phyloP scores from a whole-genome alignment of 2,797 vertebrate genomes.

The Tangara arthus region DNA sequence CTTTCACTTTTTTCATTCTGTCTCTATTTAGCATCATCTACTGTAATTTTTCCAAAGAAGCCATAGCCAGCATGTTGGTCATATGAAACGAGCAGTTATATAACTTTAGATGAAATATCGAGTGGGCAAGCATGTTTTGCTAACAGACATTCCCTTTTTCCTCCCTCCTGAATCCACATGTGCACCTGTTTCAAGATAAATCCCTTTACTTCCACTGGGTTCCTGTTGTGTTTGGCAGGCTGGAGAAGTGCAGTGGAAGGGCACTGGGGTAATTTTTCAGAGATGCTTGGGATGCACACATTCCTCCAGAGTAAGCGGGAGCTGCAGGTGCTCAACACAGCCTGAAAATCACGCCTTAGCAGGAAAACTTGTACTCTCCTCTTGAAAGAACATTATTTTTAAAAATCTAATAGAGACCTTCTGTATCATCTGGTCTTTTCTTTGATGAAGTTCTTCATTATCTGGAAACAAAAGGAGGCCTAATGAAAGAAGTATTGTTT shows the following conservation, averaged over 20 bases:
- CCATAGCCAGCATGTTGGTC: neutral
- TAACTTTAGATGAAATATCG: neutral
- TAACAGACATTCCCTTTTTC: neutral
- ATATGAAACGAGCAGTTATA: neutral
- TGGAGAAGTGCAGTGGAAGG: neutral
- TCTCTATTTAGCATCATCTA: neutral
- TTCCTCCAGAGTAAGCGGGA: neutral
- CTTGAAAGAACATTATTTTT: neutral
- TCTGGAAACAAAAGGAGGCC: neutral
- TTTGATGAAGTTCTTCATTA: neutral
- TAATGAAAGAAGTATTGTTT: neutral
- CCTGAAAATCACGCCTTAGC: neutral
- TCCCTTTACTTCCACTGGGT: neutral
- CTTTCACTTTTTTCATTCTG: neutral
- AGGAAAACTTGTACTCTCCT: neutral
- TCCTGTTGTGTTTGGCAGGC: neutral
- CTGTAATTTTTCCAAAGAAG: neutral
- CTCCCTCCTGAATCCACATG: neutral
- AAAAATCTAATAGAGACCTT: neutral
- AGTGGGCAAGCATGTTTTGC: neutral
- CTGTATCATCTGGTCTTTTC: neutral
- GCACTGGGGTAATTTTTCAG: neutral
- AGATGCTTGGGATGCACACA: neutral
- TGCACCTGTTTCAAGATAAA: neutral
- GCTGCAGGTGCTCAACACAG: neutral